Conservation (phyloP, 2,797 vertebrate species). For the Protonibea diacanthus region DNA sequence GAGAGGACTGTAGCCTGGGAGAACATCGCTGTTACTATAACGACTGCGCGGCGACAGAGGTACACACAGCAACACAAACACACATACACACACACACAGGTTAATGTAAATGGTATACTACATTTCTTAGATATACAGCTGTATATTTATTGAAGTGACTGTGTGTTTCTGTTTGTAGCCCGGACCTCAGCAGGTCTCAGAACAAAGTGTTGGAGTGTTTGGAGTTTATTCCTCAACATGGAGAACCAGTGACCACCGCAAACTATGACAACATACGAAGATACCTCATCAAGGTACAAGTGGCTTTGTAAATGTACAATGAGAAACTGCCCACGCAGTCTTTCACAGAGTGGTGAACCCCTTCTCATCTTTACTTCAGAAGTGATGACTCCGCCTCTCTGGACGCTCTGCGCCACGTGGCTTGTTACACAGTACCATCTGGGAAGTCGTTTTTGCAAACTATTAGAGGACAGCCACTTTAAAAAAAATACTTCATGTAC, state of each 20-base stretch:
- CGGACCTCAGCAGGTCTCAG: constrained; percentile 90
- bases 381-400: too few species aligned
- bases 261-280: constrained; percentile 92
- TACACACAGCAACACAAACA: constrained; percentile 58
- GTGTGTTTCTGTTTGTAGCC: constrained; percentile 79
- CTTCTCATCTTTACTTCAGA: too few species aligned
- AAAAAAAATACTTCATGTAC: too few species aligned
- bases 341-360: too few species aligned
- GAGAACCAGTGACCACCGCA: constrained; percentile 90
- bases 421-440: too few species aligned
- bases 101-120: not conserved
- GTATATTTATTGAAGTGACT: not conserved
- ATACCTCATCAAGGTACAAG: constrained; percentile 93
- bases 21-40: constrained; percentile 93
- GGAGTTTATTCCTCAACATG: constrained; percentile 95
- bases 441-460: too few species aligned
- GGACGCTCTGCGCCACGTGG: too few species aligned
- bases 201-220: constrained; percentile 94
- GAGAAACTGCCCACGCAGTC: too few species aligned
- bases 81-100: not conserved
- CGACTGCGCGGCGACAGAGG: constrained; percentile 90
- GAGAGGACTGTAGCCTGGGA: constrained; percentile 93
- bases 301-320: not conserved
- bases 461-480: too few species aligned
- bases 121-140: not conserved